Percentiles rank a stretch among this genome's conserved stretches.
These are phyloP conservation scores for Mobula birostris DNA, from an alignment of 2,113 vertebrate species.

Conservation along the genomic window DNA sequence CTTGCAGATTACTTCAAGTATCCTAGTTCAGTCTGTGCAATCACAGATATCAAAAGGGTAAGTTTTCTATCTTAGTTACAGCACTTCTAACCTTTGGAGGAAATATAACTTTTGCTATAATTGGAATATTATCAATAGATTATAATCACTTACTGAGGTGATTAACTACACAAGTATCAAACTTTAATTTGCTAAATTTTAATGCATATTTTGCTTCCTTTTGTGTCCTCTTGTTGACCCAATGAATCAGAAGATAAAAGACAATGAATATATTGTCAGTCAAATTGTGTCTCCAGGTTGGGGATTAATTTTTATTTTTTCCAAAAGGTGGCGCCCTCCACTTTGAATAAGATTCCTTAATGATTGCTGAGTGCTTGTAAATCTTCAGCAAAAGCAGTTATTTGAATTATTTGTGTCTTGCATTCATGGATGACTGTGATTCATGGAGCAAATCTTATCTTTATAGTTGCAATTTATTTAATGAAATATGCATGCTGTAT, in stretches of 20 bases:
- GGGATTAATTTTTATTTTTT: neutral
- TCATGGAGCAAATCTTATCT: neutral
- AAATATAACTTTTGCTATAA: neutral
- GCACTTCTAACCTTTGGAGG: neutral
- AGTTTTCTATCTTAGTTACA: conserved; percentile 42
- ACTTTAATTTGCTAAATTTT: neutral
- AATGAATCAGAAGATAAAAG: neutral
- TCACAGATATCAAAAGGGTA: conserved; percentile 98
- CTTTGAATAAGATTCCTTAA: neutral
- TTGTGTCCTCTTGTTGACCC: neutral
- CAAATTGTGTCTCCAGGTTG: neutral
- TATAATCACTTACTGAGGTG: neutral
- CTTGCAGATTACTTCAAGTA: conserved; percentile 98
- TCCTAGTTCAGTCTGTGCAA: conserved; percentile 94
- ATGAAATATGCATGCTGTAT: neutral
- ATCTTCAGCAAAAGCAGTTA: neutral
- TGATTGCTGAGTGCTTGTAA: neutral
- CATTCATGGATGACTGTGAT: neutral
- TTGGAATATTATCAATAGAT: neutral
- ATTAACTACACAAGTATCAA: neutral
- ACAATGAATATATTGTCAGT: neutral
- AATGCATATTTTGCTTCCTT: neutral
- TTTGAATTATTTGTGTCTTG: neutral
- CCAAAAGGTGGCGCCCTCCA: neutral
- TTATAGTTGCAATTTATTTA: neutral